These are phyloP conservation scores for Merodon equestris DNA, from an alignment of 2,888 invertebrate genomes.

Conservation along the genomic window DNA sequence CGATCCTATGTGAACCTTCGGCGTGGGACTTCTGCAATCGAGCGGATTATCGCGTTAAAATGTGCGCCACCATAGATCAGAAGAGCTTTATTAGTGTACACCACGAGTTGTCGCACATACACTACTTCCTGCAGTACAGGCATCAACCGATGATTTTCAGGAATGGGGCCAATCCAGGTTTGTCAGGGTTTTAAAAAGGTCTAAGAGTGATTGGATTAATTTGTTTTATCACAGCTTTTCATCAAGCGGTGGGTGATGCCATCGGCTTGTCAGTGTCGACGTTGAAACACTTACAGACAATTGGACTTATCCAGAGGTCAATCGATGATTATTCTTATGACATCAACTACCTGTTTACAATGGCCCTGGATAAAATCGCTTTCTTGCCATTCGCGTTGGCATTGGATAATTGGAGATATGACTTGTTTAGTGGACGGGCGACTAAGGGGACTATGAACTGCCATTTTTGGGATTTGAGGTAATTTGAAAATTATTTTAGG, in stretches of 20 bases:
- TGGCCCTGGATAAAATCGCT: slow-evolving; percentile 89
- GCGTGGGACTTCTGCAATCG: slow-evolving; percentile 97
- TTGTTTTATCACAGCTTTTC: slow-evolving; percentile 85
- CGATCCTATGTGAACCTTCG: slow-evolving; percentile 92
- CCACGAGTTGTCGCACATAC: slow-evolving; percentile 95
- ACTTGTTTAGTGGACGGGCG: slow-evolving; percentile 87
- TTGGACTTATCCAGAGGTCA: slow-evolving; percentile 90
- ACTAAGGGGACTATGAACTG: slow-evolving; percentile 90
- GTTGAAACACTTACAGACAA: slow-evolving; percentile 89
- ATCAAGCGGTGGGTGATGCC: slow-evolving; percentile 95
- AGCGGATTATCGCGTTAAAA: slow-evolving; percentile 91
- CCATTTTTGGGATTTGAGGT: slow-evolving; percentile 93
- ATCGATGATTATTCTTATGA: slow-evolving; percentile 90
- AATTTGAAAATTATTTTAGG: neutral
- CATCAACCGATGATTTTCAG: slow-evolving; percentile 91
- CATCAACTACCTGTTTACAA: slow-evolving; percentile 90
- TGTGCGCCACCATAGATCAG: slow-evolving; percentile 92
- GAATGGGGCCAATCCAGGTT: slow-evolving; percentile 95
- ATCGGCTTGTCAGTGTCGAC: slow-evolving; percentile 91
- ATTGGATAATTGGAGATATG: slow-evolving; percentile 93
- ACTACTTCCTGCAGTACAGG: slow-evolving; percentile 92
- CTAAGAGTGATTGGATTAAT: neutral
- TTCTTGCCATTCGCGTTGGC: slow-evolving; percentile 91
- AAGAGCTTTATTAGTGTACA: slow-evolving; percentile 92
- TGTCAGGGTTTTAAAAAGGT: slow-evolving; percentile 34